phyloP scores from a whole-genome alignment of 2,888 invertebrate species.

The Toxonevra muliebris region DNA sequence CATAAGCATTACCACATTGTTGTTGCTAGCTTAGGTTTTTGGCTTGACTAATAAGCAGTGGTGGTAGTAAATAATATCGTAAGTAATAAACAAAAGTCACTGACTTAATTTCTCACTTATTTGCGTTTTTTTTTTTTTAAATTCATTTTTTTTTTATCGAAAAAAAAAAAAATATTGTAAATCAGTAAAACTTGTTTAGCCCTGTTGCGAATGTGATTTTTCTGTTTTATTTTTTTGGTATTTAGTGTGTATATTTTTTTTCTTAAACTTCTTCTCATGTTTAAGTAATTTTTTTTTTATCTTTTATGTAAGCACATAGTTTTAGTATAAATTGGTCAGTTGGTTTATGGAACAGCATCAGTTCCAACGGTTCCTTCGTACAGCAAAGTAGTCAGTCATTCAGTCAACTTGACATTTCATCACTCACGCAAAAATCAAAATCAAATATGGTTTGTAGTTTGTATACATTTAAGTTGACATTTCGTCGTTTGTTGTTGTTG shows the following conservation, averaged over 20 bases:
- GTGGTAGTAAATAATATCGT: background rate
- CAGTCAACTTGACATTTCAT: conserved; percentile 32
- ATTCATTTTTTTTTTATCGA: conserved; percentile 16
- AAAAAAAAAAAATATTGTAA: conserved; percentile 48
- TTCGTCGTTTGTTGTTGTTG: too few species aligned
- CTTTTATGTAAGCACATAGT: conserved; percentile 33
- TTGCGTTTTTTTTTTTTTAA: conserved; percentile 5
- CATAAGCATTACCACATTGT: background rate
- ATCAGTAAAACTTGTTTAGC: conserved; percentile 53
- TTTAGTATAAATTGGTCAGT: conserved; percentile 60
- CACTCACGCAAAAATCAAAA: background rate
- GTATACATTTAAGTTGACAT: too few species aligned
- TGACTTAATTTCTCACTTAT: conserved; percentile 15
- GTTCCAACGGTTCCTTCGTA: conserved; percentile 59
- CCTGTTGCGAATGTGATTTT: conserved; percentile 25
- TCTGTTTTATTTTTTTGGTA: conserved; percentile 9
- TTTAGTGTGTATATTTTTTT: conserved; percentile 29
- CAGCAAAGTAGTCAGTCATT: conserved; percentile 50
- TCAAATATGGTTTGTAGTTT: conserved; percentile 49
- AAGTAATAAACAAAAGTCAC: conserved; percentile 15
- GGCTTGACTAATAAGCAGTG: background rate
- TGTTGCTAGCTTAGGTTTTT: background rate
- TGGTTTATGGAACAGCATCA: conserved; percentile 57
- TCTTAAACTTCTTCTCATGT: conserved; percentile 22
- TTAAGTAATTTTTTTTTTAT: conserved; percentile 18